phyloP scores from a whole-genome alignment of 2,113 vertebrate genomes.

The Tenrec ecaudatus region DNA sequence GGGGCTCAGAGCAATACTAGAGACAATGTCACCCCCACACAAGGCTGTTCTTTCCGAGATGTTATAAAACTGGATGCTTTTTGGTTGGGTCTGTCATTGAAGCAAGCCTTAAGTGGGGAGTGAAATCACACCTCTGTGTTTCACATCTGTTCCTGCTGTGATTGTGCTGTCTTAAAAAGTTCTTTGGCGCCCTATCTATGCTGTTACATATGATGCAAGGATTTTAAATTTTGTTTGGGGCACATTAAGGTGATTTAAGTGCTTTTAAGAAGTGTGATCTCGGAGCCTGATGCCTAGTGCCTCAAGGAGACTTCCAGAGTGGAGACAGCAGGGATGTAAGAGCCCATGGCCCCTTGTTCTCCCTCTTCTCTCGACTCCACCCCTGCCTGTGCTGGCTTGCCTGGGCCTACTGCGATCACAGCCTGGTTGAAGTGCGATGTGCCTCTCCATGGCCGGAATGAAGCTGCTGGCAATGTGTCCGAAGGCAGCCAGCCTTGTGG shows the following conservation, averaged over 20 bases:
- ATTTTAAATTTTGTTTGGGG: conserved; percentile 30
- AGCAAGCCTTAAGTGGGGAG: conserved; percentile 25
- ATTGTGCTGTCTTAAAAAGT: conserved; percentile 27
- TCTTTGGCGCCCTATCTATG: conserved; percentile 25
- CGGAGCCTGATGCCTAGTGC: neutral
- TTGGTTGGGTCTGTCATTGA: neutral
- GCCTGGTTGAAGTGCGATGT: neutral
- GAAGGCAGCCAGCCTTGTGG: no score
- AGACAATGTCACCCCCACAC: neutral
- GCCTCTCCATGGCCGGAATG: neutral
- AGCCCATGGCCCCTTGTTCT: neutral
- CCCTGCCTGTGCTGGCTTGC: neutral
- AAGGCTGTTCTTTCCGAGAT: neutral
- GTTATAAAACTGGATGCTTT: conserved; percentile 19
- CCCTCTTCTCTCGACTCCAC: neutral
- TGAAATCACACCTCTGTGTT: conserved; percentile 43
- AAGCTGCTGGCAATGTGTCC: no score
- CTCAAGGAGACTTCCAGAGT: neutral
- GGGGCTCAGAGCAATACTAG: neutral
- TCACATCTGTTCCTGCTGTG: conserved; percentile 44
- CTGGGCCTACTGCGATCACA: neutral
- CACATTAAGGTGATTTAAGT: conserved; percentile 1
- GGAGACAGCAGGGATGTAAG: neutral
- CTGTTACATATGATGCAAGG: conserved; percentile 32
- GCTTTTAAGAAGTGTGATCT: conserved; percentile 29